Base-by-base conservation (phyloP, 2,888 invertebrate genomes). In the Dasypolia templi region DNA sequence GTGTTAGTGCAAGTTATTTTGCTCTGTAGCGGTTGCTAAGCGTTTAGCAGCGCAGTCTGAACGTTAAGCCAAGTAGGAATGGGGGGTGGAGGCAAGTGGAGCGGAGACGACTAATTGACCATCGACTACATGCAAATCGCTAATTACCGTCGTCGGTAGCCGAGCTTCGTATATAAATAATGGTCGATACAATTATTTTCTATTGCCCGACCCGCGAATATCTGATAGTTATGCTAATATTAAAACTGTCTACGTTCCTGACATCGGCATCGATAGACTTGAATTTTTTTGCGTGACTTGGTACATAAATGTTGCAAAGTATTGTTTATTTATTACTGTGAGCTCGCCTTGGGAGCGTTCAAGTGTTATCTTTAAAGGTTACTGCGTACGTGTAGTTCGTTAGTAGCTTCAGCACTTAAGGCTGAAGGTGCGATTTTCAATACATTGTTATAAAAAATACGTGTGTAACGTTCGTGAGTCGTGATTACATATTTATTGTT, bases 61-160 rank as follows among this genome's bases (percentile, higher is more conserved):
- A 88, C 85, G 69, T 49, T 62, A 76, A 73, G 72, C 73, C 73
- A 68, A 86, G 84, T 76, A 81, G 86, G 77, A 85, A 84, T 77
- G 83, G 82, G 81, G 82, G 79, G 83, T 83, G 82, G 87, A 87
- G 88, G 89, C 87, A 85, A 91, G 89, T 88, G 89, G 87, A 91
- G 91, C 90, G 90, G 87, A 90, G 91, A 91, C 86, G 90, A 89
- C 91, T 94, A 94, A 94, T 94, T 93, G 93, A 93, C 93, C 93
- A 92, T 93, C 89, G 90, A 89, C 88, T 92, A 92, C 91, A 92
- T 92, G 94, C 92, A 93, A 93, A 94, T 94, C 91, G 90, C 92
- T 94, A 94, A 94, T 94, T 94, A 93, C 91, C 88, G 83, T 89
- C 88, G 88, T 86, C 89, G 90, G 88, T 88, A 89, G 87, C 88